Conservation (phyloP, 37 sponge, comb jelly and placozoan species). For the Ephydatia muelleri region DNA sequence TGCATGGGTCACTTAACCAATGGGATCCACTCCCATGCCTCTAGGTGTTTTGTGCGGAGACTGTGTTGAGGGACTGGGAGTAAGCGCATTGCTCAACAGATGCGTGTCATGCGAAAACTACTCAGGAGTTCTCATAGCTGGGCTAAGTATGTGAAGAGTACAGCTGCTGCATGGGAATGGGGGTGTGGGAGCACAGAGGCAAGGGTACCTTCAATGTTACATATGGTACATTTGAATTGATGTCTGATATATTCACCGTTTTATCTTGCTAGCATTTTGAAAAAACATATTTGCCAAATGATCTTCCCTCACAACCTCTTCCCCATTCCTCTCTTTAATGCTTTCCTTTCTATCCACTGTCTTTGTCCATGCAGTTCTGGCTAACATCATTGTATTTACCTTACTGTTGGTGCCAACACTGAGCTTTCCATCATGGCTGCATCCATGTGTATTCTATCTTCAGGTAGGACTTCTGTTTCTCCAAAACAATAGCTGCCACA, state of each 20-base stretch:
- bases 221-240: background rate
- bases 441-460: conserved; percentile 52
- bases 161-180: background rate
- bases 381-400: background rate
- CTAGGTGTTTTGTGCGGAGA: conserved; percentile 79
- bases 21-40: background rate
- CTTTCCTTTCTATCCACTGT: no score
- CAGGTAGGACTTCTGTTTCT: conserved; percentile 25
- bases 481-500: background rate
- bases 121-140: conserved; percentile 19
- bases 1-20: background rate
- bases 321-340: no score
- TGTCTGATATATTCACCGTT: no score
- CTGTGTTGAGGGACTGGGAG: conserved; percentile 49
- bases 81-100: conserved; percentile 49
- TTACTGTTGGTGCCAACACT: background rate
- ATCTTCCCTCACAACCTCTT: no score
- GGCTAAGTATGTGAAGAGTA: conserved; percentile 18
- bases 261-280: no score
- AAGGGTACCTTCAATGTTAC: background rate
- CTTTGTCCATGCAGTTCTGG: background rate
- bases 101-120: conserved; percentile 52
- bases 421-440: conserved; percentile 43
- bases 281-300: no score
- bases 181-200: no score